Evolutionary conservation across 2,888 invertebrate genomes (phyloP), one percentile per base, ranked within the genome.

Genomic region (Xestobium rufovillosum): DNA sequence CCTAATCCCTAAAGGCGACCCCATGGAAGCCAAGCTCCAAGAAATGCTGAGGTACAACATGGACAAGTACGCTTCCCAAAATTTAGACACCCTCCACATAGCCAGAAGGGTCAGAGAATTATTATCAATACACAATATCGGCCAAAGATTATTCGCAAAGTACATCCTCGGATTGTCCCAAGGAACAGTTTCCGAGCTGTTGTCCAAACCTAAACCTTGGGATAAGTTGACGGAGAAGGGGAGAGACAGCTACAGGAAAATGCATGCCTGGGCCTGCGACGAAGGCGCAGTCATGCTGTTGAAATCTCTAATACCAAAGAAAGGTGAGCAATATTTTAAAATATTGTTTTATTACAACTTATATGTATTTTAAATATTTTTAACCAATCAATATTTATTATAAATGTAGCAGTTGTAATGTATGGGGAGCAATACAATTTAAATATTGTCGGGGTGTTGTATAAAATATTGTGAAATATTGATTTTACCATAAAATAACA

Each of bases 201-300:
- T 98, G 45, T 96, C 96, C 51, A 98, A 98, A 65, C 98, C 98
- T 36, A 96, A 98, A 65, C 95, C 95, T 9, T 98, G 98, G 98
- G 95, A 96, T 71, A 97, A 97, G 70, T 73, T 98, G 60, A 98
- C 98, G 39, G 98, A 98, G 71, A 98, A 98, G 67, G 98, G 98
- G 19, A 75, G 97, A 37, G 98, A 98, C 72, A 96, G 96, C 55
- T 98, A 98, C 71, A 75, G 98, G 59, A 96, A 97, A 71, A 98
- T 98, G 94, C 94, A 96, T 71, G 92, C 92, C 57, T 98, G 98
- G 98, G 92, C 96, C 50, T 88, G 88, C 66, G 97, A 97, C 71
- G 95, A 96, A 63, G 85, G 87, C 59, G 95, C 97, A 58, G 90
- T 98, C 59, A 78, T 92, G 75, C 83, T 96, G 56, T 82, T 98